Conservation (phyloP, 1,140 invertebrate species). For the Nasonia giraulti region DNA sequence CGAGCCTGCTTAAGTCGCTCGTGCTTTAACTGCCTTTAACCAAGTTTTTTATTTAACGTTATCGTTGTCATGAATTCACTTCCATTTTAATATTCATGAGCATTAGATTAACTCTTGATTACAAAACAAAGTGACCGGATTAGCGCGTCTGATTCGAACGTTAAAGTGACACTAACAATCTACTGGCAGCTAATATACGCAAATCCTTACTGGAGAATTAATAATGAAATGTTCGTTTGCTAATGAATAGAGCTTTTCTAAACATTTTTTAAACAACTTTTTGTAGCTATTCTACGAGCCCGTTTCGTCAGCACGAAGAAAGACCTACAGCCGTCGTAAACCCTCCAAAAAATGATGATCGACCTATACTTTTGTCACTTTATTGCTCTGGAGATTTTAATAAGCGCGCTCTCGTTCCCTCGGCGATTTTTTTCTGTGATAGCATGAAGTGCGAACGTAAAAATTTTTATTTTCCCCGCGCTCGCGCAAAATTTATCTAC, state of each 20-base stretch:
- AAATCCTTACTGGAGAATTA: neutral
- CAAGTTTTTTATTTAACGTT: too few relatives aligned
- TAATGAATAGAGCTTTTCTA: neutral
- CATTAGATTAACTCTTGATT: constrained; percentile 32
- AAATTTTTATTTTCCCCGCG: constrained; percentile 20
- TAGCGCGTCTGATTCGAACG: neutral
- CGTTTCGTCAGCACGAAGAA: neutral
- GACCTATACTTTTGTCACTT: neutral
- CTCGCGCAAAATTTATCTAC: neutral
- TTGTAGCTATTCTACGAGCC: neutral
- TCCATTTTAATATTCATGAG: neutral
- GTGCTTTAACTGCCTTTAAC: too few relatives aligned
- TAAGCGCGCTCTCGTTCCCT: constrained; percentile 5
- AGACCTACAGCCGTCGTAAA: neutral
- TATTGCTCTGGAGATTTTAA: neutral
- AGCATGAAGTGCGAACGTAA: neutral
- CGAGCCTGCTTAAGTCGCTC: too few relatives aligned
- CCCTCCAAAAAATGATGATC: neutral
- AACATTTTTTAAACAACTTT: neutral
- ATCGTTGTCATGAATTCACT: too few relatives aligned
- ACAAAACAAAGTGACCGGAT: constrained; percentile 20
- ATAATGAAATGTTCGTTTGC: neutral
- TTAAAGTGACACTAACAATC: constrained; percentile 39
- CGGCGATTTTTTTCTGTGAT: neutral
- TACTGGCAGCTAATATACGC: constrained; percentile 25